Evolutionary conservation across 2,888 invertebrate species (phyloP), one percentile per base, ranked within the genome.

Genomic region (Cerastoderma edule): DNA sequence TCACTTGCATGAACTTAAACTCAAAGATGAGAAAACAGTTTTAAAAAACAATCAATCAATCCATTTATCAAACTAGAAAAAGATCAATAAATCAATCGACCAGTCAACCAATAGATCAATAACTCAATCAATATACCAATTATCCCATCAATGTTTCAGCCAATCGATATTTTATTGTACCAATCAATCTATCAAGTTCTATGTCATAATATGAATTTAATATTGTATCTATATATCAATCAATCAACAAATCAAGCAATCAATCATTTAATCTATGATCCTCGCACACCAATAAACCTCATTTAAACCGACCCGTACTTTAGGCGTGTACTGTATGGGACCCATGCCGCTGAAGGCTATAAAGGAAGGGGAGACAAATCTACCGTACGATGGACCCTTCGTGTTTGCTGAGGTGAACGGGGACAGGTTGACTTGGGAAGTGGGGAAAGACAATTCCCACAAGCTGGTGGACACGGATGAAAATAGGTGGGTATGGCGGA

Each of bases 391-490:
- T 91, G 95, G 95, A 68, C 95, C 95, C 24, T 98, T 98, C 89
- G 94, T 98, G 0, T 98, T 96, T 90, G 96, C 98, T 4, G 97
- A 98, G 94, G 98, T 98, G 2, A 98, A 98, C 91, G 98, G 98
- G 13, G 98, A 98, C 92, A 96, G 96, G 93, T 95, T 98, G 6
- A 95, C 95, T 88, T 98, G 98, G 98, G 27, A 83, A 13, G 32
- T 78, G 13, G 16, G 53, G 8, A 65, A 76, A 28, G 66, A 75
- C 22, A 54, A 67, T n/a, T 16, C 24, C 0, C 32, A 68, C 46
- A 33, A 35, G 10, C 22, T 60, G 13, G 2, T 8, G 16, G 3
- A 1, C 0, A 32, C 54, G 10, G 2, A 48, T 1, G 63, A 60
- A 33, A n/a, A 63, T n/a, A 27, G 35, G 75, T 74, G 28, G 35